Evolutionary conservation across 2,888 invertebrate species (phyloP).

Genomic region (Lasiommata megera): DNA sequence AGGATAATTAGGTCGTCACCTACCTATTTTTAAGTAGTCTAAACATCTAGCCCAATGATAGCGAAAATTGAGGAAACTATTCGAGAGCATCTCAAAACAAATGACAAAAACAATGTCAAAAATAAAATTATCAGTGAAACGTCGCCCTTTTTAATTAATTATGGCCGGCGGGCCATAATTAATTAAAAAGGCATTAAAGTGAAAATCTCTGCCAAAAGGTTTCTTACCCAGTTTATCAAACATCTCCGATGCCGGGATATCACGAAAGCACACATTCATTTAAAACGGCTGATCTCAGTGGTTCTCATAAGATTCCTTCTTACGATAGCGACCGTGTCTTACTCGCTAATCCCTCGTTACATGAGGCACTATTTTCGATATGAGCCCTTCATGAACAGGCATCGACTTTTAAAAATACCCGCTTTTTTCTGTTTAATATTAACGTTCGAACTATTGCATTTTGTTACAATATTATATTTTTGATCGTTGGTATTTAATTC

Average conservation of each 20-base stretch:
- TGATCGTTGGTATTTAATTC: too few species aligned
- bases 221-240: slow-evolving; percentile 1
- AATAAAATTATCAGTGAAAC: too few species aligned
- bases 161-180: too few species aligned
- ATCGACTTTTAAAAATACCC: neutral
- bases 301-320: slow-evolving; percentile 22
- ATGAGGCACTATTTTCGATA: slow-evolving; percentile 2
- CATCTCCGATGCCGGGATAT: slow-evolving; percentile 1
- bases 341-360: slow-evolving; percentile 17
- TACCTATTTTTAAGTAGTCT: too few species aligned
- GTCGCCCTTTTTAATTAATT: too few species aligned
- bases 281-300: slow-evolving; percentile 55
- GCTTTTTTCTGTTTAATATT: neutral
- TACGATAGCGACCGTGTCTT: slow-evolving; percentile 12
- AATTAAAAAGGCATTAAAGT: neutral
- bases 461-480: too few species aligned
- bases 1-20: too few species aligned
- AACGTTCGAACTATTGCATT: too few species aligned
- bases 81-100: too few species aligned
- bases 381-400: neutral
- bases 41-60: too few species aligned
- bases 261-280: slow-evolving; percentile 41
- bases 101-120: too few species aligned
- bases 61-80: too few species aligned
- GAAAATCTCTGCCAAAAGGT: neutral